Percentiles rank a stretch among this genome's conserved stretches.
Conservation (phyloP, 2,797 vertebrate species). For the Poecilia gillii region DNA sequence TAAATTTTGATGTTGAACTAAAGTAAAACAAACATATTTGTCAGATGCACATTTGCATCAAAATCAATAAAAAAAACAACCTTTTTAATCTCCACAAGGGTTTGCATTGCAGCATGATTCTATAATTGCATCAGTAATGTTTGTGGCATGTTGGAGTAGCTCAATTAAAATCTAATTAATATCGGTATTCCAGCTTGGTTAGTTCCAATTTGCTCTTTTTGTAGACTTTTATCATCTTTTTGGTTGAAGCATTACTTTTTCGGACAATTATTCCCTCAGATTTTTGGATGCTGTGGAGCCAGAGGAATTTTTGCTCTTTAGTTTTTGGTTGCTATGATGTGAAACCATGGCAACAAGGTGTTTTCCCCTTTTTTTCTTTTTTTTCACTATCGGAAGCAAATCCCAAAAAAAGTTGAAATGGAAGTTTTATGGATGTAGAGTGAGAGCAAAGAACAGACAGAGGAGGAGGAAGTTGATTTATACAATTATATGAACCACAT, state of each 20-base stretch:
- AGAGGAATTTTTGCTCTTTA: neutral
- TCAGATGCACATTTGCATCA: neutral
- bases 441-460: neutral
- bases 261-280: neutral
- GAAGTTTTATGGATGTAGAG: neutral
- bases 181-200: neutral
- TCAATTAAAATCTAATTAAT: neutral
- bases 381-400: neutral
- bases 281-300: neutral
- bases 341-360: neutral
- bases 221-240: neutral
- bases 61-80: neutral
- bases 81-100: neutral
- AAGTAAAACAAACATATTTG: neutral
- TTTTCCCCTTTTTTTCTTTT: neutral
- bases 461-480: neutral
- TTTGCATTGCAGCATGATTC: neutral
- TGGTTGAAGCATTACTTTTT: too few relatives aligned
- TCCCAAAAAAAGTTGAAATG: neutral
- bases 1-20: neutral
- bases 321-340: neutral
- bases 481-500: neutral
- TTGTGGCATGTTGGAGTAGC: neutral
- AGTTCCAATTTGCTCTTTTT: neutral
- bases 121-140: neutral